Evolutionary conservation across 2,797 vertebrate species (phyloP), one percentile per base, ranked within the genome.

Genomic region (Pangasius larnaudii): DNA sequence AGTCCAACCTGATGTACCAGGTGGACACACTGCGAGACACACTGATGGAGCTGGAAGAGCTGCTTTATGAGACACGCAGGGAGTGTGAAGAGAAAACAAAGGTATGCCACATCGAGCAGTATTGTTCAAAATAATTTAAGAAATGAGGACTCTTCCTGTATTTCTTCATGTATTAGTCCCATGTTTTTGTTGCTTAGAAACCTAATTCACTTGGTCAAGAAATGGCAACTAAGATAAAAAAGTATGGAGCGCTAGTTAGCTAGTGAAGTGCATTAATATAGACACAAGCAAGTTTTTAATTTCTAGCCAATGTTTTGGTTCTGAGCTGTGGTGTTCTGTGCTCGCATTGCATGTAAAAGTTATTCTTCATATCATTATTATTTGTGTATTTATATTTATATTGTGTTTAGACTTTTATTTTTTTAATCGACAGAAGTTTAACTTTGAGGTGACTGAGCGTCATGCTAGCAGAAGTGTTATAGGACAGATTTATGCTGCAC

Each of bases 1-100:
- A 98, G 94, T 95, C 95, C 0, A 96, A 97, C 80, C 96, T 99
- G 90, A 97, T 98, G 96, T 99, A 97, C 92, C 97, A 99, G 94
- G 97, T 98, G 9, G 98, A 99, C 81, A 96, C 96, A 0, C 93
- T 99, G 33, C 97, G 95, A 90, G 98, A 99, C 90, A 95, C 95
- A 0, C 93, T 99, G 24, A 90, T 97, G 10, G 96, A 97, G 91
- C 89, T 98, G 36, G 98, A 99, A 90, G 98, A 99, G 36, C 93
- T 95, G 93, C 96, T 99, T 89, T 98, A 97, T 27, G 98, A 99
- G 92, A 94, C 96, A 0, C 93, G 93, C 10, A 92, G 97, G 1
- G 96, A 95, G 33, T 92, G 93, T 24, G 96, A 97, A 8, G 96
- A 97, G 59, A 96, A 95, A 80, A 92, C 65, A 79, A 98, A 97